Evolutionary conservation across 1,140 invertebrate species (phyloP).

Genomic region (Halotydeus destructor): DNA sequence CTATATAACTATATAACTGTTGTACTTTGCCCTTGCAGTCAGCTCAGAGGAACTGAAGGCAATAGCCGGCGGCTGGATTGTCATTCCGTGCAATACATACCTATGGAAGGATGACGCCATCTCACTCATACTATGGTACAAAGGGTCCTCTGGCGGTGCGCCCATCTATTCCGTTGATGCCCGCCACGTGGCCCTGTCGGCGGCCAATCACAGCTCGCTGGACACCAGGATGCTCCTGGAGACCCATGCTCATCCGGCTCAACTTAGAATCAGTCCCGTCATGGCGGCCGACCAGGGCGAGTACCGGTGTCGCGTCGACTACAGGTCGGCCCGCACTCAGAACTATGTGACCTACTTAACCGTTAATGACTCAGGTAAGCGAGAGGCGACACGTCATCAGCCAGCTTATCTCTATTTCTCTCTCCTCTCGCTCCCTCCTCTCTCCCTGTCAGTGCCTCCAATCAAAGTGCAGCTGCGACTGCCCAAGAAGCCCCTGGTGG

Average conservation of each 20-base stretch:
- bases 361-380: constrained; percentile 9
- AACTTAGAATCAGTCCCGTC: constrained; percentile 50
- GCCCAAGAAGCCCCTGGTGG: constrained; percentile 31
- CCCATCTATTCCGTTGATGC: constrained; percentile 19
- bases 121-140: constrained; percentile 64
- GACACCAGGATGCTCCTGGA: constrained; percentile 12
- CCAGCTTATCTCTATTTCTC: constrained; percentile 9
- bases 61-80: constrained; percentile 46
- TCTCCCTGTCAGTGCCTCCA: constrained; percentile 65
- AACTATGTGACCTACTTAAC: constrained; percentile 1
- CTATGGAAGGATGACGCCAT: constrained; percentile 45
- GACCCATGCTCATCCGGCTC: constrained; percentile 30
- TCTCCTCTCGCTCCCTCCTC: constrained; percentile 29
- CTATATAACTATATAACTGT: not conserved
- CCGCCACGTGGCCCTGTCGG: constrained; percentile 1
- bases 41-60: constrained; percentile 24
- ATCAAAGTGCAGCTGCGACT: constrained; percentile 53
- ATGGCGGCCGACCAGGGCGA: constrained; percentile 55
- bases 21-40: not conserved
- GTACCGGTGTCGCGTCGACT: constrained; percentile 72
- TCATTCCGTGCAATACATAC: constrained; percentile 55
- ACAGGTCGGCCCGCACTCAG: constrained; percentile 27
- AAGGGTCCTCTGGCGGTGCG: constrained; percentile 28
- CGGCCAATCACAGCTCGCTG: constrained; percentile 14
- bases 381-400: not conserved